Conservation (phyloP, 1,140 invertebrate species). For the Sarcophaga bullata region DNA sequence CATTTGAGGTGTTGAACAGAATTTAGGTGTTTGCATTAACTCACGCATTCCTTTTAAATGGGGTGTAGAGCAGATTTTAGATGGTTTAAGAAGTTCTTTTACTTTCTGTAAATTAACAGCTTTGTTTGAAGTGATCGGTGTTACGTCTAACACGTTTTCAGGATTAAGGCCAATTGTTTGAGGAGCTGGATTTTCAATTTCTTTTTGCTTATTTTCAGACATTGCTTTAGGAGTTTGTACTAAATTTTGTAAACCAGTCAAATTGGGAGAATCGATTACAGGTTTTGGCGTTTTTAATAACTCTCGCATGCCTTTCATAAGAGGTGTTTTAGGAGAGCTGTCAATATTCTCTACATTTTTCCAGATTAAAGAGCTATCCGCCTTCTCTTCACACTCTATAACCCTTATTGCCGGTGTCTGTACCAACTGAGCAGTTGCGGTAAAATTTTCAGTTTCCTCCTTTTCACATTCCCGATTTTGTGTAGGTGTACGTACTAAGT, state of each 20-base stretch:
- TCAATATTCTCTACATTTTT: neutral
- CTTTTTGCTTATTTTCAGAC: conserved; percentile 5
- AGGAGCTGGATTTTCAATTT: neutral
- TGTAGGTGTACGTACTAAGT: conserved; percentile 39
- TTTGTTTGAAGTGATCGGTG: neutral
- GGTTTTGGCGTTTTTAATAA: conserved; percentile 36
- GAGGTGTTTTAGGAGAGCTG: neutral
- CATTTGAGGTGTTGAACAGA: conserved; percentile 51
- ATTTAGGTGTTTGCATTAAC: conserved; percentile 47
- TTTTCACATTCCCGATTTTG: neutral
- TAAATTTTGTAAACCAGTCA: conserved; percentile 24
- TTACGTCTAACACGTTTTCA: neutral
- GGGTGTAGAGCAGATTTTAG: conserved; percentile 34
- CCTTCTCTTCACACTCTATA: neutral
- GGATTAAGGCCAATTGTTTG: neutral
- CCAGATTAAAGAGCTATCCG: neutral
- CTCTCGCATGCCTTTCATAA: conserved; percentile 28
- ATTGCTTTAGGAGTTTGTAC: conserved; percentile 29
- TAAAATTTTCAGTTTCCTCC: conserved; percentile 16
- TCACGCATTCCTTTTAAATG: conserved; percentile 34
- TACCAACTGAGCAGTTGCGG: conserved; percentile 16
- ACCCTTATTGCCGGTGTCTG: conserved; percentile 25
- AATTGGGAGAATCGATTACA: conserved; percentile 28
- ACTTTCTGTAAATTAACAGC: neutral
- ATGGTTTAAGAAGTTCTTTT: conserved; percentile 31